Base-by-base conservation (phyloP, 2,888 invertebrate genomes). In the Hermaeophaga mercurialis region DNA sequence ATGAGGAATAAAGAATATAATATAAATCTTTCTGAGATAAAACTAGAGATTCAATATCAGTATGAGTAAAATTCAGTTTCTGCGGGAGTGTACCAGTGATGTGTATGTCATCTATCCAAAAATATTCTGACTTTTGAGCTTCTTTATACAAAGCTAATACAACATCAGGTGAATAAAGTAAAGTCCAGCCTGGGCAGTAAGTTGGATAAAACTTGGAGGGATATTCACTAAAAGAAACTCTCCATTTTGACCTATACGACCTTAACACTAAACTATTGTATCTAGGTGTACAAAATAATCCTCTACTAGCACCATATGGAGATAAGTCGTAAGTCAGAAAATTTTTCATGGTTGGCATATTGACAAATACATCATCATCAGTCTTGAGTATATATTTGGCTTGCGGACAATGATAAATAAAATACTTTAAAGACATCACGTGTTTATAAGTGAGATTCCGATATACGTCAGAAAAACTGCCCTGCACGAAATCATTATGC, bases 361-460 rank as follows among this genome's bases (percentile, higher is more conserved):
- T 88, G 11, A 91, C 85, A 65, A 89, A 85, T 57, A 89, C 83
- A 76, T 91, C 91, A 70, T 91, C 91, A 71, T 91, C 91, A 54
- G 86, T 84, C 75, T 91, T 91, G 50, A 91, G 77, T 49, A 91
- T 73, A 60, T 77, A 77, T 65, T 83, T 85, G 1, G 88, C 89
- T 28, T 80, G 78, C 0, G 84, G 80, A 73, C 92, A 92, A 68
- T 87, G 83, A 66, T 85, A 86, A 1, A 82, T 78, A 14, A 86
- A 84, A 87, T 91, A 92, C 71, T 91, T 90, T 38, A 92, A 79
- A 0, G 86, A 88, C 84, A 90, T 90, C 4, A 89, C 86, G 73
- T 92, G 91, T 71, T 93, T 93, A 68, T 91, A 88, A 0, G 92
- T 92, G 77, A 93, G 83, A 74, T 93, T 93, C 45, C 86, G 81